A percentile compares a stretch with the other conserved stretches of the same genome.
Evolutionary conservation across 2,113 vertebrate species (phyloP).

Genomic region (Sclerurus mexicanus): DNA sequence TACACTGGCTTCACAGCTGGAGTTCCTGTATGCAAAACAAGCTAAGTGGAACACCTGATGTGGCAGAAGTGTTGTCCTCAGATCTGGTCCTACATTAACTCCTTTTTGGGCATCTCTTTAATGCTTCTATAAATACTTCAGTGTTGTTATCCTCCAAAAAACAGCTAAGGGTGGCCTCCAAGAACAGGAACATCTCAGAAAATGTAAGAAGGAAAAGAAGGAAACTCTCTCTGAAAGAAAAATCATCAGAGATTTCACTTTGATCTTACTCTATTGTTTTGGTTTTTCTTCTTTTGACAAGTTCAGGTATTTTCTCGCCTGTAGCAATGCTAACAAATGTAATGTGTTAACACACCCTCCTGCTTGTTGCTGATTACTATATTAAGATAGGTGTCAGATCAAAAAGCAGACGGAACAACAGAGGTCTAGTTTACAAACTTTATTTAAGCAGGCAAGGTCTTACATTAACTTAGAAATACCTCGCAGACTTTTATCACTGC

Average conservation of each 20-base stretch:
- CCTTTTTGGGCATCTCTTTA: neutral
- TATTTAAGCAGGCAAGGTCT: neutral
- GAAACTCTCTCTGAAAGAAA: neutral
- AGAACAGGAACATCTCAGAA: neutral
- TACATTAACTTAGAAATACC: neutral
- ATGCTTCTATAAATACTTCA: neutral
- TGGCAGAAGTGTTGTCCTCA: neutral
- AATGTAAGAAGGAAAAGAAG: neutral
- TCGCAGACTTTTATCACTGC: neutral
- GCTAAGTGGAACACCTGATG: neutral
- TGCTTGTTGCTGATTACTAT: slow-evolving; percentile 20
- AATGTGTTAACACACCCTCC: neutral
- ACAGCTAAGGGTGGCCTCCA: neutral
- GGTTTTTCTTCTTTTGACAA: slow-evolving; percentile 28
- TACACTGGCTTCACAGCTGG: neutral
- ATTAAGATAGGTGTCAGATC: slow-evolving; percentile 13
- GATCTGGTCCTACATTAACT: neutral
- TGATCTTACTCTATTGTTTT: slow-evolving; percentile 51
- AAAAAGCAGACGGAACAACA: slow-evolving; percentile 27
- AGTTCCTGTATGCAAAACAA: neutral
- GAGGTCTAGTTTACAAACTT: neutral
- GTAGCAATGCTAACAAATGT: slow-evolving; percentile 3
- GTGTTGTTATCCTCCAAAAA: neutral
- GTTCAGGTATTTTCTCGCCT: slow-evolving; percentile 42
- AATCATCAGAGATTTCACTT: slow-evolving; percentile 4